phyloP scores from a whole-genome alignment of 2,797 vertebrate genomes.

The Mormyrops boulengeri region DNA sequence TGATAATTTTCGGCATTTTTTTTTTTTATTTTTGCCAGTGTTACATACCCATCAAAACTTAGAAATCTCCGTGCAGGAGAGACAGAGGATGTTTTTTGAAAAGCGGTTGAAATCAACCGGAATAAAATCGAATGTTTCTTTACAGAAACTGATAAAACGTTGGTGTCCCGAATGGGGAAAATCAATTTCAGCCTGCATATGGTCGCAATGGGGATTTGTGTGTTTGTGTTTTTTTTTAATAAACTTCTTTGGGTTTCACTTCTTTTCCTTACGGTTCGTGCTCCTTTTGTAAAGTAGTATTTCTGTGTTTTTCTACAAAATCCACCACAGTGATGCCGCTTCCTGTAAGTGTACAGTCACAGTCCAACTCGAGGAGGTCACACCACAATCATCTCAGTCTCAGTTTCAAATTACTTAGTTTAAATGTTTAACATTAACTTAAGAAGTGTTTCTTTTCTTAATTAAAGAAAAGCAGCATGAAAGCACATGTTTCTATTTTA shows the following conservation, averaged over 20 bases:
- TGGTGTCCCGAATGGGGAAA: background rate
- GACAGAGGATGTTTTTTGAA: background rate
- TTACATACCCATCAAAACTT: background rate
- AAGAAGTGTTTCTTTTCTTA: slow-evolving; percentile 40
- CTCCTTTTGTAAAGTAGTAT: slow-evolving; percentile 17
- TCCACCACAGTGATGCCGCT: slow-evolving; percentile 38
- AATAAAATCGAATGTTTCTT: background rate
- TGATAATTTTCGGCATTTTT: background rate
- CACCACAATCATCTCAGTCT: slow-evolving; percentile 27
- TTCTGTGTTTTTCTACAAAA: slow-evolving; percentile 20
- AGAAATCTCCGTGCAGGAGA: background rate
- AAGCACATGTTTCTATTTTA: slow-evolving; percentile 11
- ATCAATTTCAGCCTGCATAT: background rate
- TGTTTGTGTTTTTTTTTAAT: background rate
- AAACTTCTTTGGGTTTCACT: background rate
- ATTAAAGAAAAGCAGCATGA: slow-evolving; percentile 46
- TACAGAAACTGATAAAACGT: background rate
- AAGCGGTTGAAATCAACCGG: background rate
- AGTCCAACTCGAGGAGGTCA: slow-evolving; percentile 28
- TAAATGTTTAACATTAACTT: slow-evolving; percentile 43
- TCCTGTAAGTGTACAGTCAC: slow-evolving; percentile 38
- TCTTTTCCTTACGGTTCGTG: background rate
- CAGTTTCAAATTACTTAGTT: slow-evolving; percentile 33
- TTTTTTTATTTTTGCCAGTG: background rate
- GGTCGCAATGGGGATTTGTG: background rate